Evolutionary conservation across 2,113 vertebrate species (phyloP), one percentile per base, ranked within the genome.

Genomic region (Halcyon senegalensis): DNA sequence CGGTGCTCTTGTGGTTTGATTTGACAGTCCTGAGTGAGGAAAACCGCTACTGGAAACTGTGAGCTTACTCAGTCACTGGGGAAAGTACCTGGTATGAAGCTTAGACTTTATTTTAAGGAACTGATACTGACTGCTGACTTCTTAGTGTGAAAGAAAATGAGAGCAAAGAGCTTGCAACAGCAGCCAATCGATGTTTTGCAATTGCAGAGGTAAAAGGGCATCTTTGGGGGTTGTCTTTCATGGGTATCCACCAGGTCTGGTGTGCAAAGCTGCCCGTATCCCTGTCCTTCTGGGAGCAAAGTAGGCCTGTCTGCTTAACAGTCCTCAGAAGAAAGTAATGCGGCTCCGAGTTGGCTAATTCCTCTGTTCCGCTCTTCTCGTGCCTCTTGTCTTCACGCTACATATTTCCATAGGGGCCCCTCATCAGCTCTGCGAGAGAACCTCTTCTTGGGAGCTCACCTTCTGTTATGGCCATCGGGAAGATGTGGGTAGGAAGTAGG

Each of bases 401-500:
- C 28, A 51, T 41, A 23, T 31, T 74, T 73, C 44, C 51, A 2
- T 17, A 6, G 53, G 60, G 50, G 13, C 25, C 33, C 25, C 39
- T 63, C 23, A 3, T 8, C 59, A 69, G 20, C 15, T 2, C 0
- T 19, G 64, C 0, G 5, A 63, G 79, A 30, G 51, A 93, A 31
- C 66, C 56, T 63, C 27, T 62, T 43, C 56, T 50, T 48, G 30
- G 74, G 62, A 53, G 48, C 30, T 87, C 3, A 0, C 35, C 24
- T 59, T 70, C 53, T 59, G 6, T 46, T 55, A 6, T 0, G 7
- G 33, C n/a, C 14, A 1, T 39, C 1, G 4, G 58, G 67, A 51
- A 31, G 17, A 16, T 75, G 59, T 1, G 7, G n/a, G 39, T 58
- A 33, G 62, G 62, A 89, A 39, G 31, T 4, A 0, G 39, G n/a